Conservation (phyloP, 2,113 vertebrate species). For the Oreamnos americanus region DNA sequence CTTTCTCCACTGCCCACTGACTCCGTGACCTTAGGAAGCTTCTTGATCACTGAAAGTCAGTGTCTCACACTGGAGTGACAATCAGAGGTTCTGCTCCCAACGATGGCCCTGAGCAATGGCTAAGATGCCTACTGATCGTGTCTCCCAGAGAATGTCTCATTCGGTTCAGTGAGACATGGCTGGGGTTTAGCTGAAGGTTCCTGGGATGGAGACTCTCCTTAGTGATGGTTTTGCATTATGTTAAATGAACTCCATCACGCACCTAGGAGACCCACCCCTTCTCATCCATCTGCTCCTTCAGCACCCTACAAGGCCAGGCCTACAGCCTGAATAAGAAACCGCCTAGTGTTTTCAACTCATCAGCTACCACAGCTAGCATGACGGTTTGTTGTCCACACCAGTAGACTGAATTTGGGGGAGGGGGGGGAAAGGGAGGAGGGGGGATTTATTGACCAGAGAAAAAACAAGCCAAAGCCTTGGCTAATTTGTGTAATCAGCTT, state of each 20-base stretch:
- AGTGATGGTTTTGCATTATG: not conserved
- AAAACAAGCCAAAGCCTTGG: conserved; percentile 70
- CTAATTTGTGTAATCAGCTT: conserved; percentile 78
- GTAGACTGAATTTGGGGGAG: conserved; percentile 20
- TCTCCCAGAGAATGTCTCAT: not conserved
- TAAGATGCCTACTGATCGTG: not conserved
- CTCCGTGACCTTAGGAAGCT: not conserved
- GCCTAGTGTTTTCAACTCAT: conserved; percentile 47
- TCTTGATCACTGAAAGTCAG: not conserved
- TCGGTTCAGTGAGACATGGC: not conserved
- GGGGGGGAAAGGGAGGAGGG: rapidly evolving
- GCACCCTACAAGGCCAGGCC: not conserved
- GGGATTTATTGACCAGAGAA: conserved; percentile 72
- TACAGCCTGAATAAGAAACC: conserved; percentile 33
- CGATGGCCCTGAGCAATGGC: not conserved
- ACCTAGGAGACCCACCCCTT: not conserved
- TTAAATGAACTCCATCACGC: not conserved
- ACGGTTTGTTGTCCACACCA: conserved; percentile 35
- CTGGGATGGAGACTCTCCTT: not conserved
- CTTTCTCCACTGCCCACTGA: not conserved
- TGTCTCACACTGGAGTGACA: not conserved
- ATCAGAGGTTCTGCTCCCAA: not conserved
- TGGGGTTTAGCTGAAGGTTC: not conserved
- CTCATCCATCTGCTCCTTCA: not conserved
- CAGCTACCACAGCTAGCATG: conserved; percentile 1